Base-by-base conservation (phyloP, 2,113 vertebrate genomes). In the Axis porcinus region DNA sequence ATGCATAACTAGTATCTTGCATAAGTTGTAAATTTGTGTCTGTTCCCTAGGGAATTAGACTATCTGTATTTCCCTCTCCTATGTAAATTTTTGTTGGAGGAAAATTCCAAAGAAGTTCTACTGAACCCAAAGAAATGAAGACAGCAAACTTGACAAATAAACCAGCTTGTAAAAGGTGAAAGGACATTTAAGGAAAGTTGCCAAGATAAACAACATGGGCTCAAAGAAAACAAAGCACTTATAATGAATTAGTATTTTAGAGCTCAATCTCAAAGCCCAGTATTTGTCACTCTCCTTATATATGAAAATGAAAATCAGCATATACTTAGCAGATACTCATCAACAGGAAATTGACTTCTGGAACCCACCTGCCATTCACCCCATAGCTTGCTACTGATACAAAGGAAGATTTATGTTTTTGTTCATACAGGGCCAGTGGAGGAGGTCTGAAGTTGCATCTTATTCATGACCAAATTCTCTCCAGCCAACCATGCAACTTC, bases 401-500 rank as follows among this genome's bases (percentile, higher is more conserved):
- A 70, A 94, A 95, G 84, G 67, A 97, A 97, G 93, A 95, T 97
- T 93, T 94, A 98, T 74, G 78, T 33, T 81, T 89, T 91, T 89
- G 78, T 64, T 96, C 62, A 83, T 89, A 95, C 47, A 97, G 43
- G 96, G 19, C 58, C 87, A 89, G 60, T 55, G 78, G 40, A 98
- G n/a, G 93, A 95, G 58, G 52, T 58, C 50, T 96, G 94, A 92
- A 67, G 57, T 94, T 86, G 60, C 7, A 47, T 96, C 94, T 96
- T 93, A 93, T 91, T 97, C 93, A 62, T 93, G 94, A 94, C 97
- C 89, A 97, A 92, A 96, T 96, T 95, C 83, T 96, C 96, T 97
- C 94, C 93, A 97, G 47, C 95, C 97, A 97, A 78, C 93, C 94
- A 97, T 94, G 97, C 0, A 1, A 94, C 95, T 98, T 97, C 91